Conservation (phyloP, 1,140 invertebrate genomes). For the Calosoma granatense region DNA sequence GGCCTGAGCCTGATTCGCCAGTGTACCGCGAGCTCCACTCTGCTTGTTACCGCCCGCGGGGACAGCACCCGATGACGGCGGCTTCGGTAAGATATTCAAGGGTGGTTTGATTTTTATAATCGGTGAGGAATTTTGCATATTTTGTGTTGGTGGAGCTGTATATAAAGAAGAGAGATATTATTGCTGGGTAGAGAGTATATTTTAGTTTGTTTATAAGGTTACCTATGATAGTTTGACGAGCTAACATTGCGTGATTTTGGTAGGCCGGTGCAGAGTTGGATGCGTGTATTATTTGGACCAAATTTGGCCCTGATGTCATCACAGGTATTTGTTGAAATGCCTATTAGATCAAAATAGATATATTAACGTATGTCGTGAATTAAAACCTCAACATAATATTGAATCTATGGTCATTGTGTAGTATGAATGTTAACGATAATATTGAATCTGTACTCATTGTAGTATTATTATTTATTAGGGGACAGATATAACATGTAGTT, state of each 20-base stretch:
- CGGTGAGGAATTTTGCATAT: constrained; percentile 28
- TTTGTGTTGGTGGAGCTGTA: constrained; percentile 31
- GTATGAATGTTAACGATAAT: too few species aligned
- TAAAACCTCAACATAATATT: too few species aligned
- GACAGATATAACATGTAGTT: too few species aligned
- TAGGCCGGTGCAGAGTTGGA: not conserved
- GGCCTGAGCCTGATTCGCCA: not conserved
- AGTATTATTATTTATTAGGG: too few species aligned
- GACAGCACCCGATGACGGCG: constrained; percentile 29
- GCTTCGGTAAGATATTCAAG: constrained; percentile 34
- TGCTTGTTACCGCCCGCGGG: constrained; percentile 29
- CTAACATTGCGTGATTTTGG: constrained; percentile 7
- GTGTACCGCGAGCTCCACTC: not conserved
- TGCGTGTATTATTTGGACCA: constrained; percentile 11
- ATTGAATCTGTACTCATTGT: too few species aligned
- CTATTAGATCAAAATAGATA: not conserved
- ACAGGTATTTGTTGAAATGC: constrained; percentile 12
- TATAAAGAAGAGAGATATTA: too few species aligned
- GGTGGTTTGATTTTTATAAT: constrained; percentile 33
- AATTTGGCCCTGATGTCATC: constrained; percentile 10
- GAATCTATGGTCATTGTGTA: too few species aligned
- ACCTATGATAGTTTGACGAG: constrained; percentile 7
- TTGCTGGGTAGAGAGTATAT: too few species aligned
- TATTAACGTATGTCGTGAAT: too few species aligned
- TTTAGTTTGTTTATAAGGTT: not conserved